A percentile compares a stretch with the other conserved stretches of the same genome.
These are phyloP conservation scores for Hippocampus zosterae DNA, from an alignment of 2,113 vertebrate genomes.

Conservation along the genomic window DNA sequence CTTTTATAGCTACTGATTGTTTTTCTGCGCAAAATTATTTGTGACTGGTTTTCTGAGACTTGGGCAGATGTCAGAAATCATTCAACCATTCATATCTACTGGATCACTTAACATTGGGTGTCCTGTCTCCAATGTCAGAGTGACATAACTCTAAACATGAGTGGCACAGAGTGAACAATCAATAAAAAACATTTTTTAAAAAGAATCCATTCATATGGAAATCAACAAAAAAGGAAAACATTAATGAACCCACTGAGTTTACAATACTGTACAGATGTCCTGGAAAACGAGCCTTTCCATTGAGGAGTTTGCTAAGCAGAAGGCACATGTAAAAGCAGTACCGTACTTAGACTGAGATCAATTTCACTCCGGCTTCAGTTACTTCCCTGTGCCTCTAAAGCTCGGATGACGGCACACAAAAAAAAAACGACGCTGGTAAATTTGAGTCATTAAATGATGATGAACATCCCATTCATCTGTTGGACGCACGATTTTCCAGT, in stretches of 20 bases:
- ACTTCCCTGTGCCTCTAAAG: conserved; percentile 48
- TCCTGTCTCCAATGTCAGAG: conserved; percentile 4
- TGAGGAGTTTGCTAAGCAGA: conserved; percentile 15
- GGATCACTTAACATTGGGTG: conserved; percentile 42
- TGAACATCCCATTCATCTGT: conserved; percentile 61
- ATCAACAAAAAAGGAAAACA: neutral
- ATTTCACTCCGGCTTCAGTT: conserved; percentile 58
- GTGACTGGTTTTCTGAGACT: conserved; percentile 35
- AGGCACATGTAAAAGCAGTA: conserved; percentile 41
- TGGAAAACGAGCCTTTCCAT: conserved; percentile 45
- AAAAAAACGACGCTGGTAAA: conserved; percentile 57
- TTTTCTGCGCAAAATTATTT: conserved; percentile 13
- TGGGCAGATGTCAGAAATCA: conserved; percentile 47
- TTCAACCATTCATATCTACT: conserved; percentile 38
- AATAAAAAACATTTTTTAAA: neutral
- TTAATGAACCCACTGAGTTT: neutral
- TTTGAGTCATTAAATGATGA: conserved; percentile 65
- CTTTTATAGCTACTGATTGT: conserved; percentile 28
- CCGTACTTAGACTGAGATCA: conserved; percentile 58
- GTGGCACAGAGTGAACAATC: neutral
- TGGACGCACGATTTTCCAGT: conserved; percentile 71
- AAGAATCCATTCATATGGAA: neutral
- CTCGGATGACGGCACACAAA: conserved; percentile 64
- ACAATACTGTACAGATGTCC: conserved; percentile 9
- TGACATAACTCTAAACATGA: conserved; percentile 35